Evolutionary conservation across 2,113 vertebrate genomes (phyloP), one percentile per base, ranked within the genome.

Genomic region (Lagopus muta): DNA sequence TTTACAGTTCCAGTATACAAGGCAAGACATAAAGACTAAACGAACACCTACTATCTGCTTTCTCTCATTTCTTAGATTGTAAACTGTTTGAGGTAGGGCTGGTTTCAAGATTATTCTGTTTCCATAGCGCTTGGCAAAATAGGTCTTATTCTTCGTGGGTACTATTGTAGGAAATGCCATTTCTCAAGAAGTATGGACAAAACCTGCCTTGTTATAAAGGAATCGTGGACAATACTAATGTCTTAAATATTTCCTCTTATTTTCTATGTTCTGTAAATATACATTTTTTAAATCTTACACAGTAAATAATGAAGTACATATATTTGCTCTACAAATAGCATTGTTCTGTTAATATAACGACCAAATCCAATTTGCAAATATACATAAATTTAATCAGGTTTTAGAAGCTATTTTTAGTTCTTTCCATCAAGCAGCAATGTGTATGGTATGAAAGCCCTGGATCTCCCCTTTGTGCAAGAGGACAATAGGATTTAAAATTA

Each of bases 101-200:
- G 73, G 75, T 93, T 90, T 96, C 57, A 81, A 93, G 73, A 94
- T 92, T 88, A 60, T 82, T 85, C 81, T 88, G 91, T 94, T 96
- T 95, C 92, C 95, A 94, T 82, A 93, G 87, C 36, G 69, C 87
- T 91, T 81, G 82, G 85, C 89, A 93, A 89, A 91, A 80, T 67
- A 57, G 67, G 71, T 84, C 52, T 87, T 94, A 71, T 74, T 91
- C 85, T 85, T 82, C 74, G 50, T 77, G 94, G 86, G 76, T 73
- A 57, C 43, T 86, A 52, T 65, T 69, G 88, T 72, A 78, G 85
- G 86, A 77, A 95, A 93, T 79, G 89, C 38, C 45, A 60, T 88
- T 94, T 82, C 71, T 89, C 74, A 89, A 93, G 62, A 93, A 85
- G 69, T 80, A 73, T 64, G 94, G 92, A 80, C 85, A 89, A 92